Base-by-base conservation (phyloP, 64 coral and sea anemone species). In the Acropora yongei region DNA sequence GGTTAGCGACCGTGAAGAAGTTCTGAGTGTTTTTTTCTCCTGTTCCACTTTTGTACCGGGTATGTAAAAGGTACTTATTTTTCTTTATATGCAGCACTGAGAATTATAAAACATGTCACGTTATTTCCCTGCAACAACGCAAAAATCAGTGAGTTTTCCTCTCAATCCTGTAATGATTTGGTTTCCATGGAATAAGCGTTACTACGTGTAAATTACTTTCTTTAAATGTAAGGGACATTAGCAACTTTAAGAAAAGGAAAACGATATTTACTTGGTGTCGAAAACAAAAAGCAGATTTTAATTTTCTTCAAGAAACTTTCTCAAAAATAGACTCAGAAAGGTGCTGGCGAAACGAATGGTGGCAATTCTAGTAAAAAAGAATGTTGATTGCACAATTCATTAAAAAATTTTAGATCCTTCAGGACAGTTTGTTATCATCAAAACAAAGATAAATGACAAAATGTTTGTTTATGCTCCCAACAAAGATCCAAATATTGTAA, bases 391-490 rank as follows among this genome's bases (percentile, higher is more conserved):
- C 41, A 78, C 78, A 39, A 42, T 58, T 18, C 48, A 78, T 3
- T 66, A 30, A 11, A 49, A 44, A 67, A 58, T n/a, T 57, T 45
- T 66, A 44, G 19, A 89, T 66, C n/a, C 6, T 11, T 42, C 77
- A 17, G 88, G 88, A 66, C 50, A 74, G 30, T 80, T 44, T 69
- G 55, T 89, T n/a, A 60, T 78, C 10, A n/a, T 89, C 3, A 39
- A 49, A 67, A 16, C 47, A 18, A 40, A 60, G 20, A 89, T 89
- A 78, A 49, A 89, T 65, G 72, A 66, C 44, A 89, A 77, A 55
- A 61, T 17, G 44, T 89, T 41, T 48, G 3, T 90, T 44, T 90
- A 90, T 67, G 51, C 72, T 47, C 88, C 88, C 8, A 90, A 90
- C 47, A 49, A 76, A 71, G 78, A 80, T 16, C 74, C 47, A 6